A percentile compares a stretch with the other conserved stretches of the same genome.
Conservation (phyloP, 1,140 invertebrate species). For the Drosophila pallidifrons region DNA sequence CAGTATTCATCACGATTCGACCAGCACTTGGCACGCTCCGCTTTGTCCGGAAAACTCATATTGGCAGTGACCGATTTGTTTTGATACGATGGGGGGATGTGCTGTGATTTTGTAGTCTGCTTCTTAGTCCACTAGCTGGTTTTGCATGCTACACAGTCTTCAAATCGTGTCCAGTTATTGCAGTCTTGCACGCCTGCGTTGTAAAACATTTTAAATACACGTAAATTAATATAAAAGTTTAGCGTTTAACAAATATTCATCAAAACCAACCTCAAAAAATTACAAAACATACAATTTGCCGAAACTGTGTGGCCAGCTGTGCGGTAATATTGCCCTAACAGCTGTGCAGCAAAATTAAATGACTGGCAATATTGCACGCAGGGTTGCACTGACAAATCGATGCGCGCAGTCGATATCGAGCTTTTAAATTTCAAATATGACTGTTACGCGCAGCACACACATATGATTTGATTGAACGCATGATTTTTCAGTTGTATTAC, state of each 20-base stretch:
- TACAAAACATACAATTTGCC: constrained; percentile 45
- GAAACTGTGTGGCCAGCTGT: constrained; percentile 26
- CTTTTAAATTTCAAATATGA: neutral
- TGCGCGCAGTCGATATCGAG: neutral
- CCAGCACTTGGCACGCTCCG: constrained; percentile 93
- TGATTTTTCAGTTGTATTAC: constrained; percentile 26
- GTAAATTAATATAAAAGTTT: neutral
- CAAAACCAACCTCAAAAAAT: constrained; percentile 58
- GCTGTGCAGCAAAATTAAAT: constrained; percentile 7
- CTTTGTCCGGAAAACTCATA: constrained; percentile 95
- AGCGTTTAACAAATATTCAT: constrained; percentile 12
- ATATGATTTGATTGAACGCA: neutral
- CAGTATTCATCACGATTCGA: constrained; percentile 93
- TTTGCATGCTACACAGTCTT: neutral
- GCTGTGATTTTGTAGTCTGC: neutral
- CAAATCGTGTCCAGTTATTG: neutral
- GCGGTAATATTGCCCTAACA: neutral
- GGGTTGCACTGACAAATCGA: constrained; percentile 14
- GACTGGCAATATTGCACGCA: neutral
- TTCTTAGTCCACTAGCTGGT: no score
- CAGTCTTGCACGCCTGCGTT: neutral
- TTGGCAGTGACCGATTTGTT: constrained; percentile 29
- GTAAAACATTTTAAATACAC: neutral
- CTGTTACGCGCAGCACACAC: neutral
- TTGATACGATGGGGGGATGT: constrained; percentile 7